Evolutionary conservation across 2,797 vertebrate genomes (phyloP), one percentile per base, ranked within the genome.

Genomic region (Propithecus deckenii): DNA sequence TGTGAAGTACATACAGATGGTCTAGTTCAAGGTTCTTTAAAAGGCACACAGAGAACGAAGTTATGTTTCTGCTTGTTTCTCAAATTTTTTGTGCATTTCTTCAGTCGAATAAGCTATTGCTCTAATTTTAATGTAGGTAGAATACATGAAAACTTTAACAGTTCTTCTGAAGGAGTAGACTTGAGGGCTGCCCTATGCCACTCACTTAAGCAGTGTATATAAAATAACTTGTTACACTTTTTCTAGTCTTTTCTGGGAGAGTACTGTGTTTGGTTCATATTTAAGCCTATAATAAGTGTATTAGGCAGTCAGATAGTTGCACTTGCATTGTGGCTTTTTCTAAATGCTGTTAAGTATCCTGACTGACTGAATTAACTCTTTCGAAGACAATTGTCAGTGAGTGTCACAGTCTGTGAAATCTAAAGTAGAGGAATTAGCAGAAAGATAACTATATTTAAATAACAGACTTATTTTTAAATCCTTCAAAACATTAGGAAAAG

Each of bases 11-110:
- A 89, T 85, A 93, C 71, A 95, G 86, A 92, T 97, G 84, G 88
- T 76, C 20, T 76, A 23, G 52, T 97, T 98, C 94, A 98, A 98
- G 98, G 98, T 96, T 96, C 0, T 98, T 97, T 97, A 98, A 97
- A 98, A 97, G 98, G 94, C 89, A 95, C 81, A 76, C 5, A 32
- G 74, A 11, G 22, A 79, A 95, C 83, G 61, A 90, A 90, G 50
- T 52, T 83, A 28, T 72, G 41, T 85, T 94, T 94, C 30, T 96
- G 48, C 43, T 87, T 95, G 52, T 75, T 87, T 87, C 22, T 50
- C 30, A 17, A 84, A 23, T 76, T 67, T 65, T 63, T 17, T 10
- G 1, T 65, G 25, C 32, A 75, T 46, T 69, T 48, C 13, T 94
- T 92, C 41, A 72, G n/a, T 41, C 48, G 83, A 92, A 85, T 74